These are phyloP conservation scores for Tautogolabrus adspersus DNA, from an alignment of 2,113 vertebrate species.

Conservation along the genomic window DNA sequence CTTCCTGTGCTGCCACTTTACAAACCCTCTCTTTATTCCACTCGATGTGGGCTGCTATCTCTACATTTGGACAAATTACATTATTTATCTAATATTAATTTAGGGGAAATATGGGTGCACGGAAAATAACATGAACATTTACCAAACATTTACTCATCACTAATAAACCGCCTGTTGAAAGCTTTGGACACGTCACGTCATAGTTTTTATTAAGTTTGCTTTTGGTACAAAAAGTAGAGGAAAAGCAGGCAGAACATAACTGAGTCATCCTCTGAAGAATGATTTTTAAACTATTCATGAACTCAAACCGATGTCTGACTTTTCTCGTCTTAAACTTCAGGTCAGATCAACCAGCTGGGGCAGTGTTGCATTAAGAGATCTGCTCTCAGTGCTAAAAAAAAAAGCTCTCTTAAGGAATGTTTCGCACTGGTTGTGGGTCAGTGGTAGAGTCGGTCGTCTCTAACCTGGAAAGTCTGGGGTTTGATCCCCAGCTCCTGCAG, in stretches of 20 bases:
- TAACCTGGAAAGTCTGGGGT: no score
- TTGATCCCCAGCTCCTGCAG: no score
- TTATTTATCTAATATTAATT: slow-evolving; percentile 36
- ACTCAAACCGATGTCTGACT: no score
- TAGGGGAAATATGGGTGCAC: slow-evolving; percentile 14
- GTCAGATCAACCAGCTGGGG: not conserved
- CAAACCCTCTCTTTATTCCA: slow-evolving; percentile 10
- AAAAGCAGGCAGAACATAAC: not conserved
- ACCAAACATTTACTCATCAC: slow-evolving; percentile 11
- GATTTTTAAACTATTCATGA: not conserved
- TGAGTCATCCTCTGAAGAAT: not conserved
- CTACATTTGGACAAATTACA: slow-evolving; percentile 34
- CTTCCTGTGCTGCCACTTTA: not conserved
- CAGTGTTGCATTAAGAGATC: not conserved
- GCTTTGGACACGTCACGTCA: slow-evolving; percentile 47
- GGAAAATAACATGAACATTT: slow-evolving; percentile 61
- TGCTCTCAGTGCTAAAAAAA: not conserved
- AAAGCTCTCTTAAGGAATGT: not conserved
- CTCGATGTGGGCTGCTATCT: slow-evolving; percentile 57
- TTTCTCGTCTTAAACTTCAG: not conserved
- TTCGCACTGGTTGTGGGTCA: no score
- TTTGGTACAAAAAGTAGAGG: slow-evolving; percentile 36
- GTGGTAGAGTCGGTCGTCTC: no score
- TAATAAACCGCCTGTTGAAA: slow-evolving; percentile 34
- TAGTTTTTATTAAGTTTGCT: not conserved